A percentile compares a stretch with the other conserved stretches of the same genome.
Evolutionary conservation across 2,113 vertebrate species (phyloP).

Genomic region (Sapajus apella): DNA sequence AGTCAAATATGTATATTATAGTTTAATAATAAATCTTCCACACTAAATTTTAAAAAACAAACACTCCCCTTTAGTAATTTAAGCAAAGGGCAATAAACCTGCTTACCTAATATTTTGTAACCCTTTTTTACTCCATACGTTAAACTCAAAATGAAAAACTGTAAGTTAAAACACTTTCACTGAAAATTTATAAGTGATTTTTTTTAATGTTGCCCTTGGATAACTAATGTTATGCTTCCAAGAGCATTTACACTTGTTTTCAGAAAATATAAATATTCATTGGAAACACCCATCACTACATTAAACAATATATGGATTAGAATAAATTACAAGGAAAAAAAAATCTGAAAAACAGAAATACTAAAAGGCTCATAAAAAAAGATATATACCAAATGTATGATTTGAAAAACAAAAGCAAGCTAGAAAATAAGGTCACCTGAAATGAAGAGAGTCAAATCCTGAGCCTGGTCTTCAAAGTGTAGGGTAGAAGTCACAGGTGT

Average conservation of each 20-base stretch:
- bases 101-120: slow-evolving; percentile 51
- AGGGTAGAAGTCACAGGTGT: background rate
- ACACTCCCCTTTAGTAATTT: slow-evolving; percentile 66
- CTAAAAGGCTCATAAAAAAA: slow-evolving; percentile 25
- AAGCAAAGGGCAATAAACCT: slow-evolving; percentile 57
- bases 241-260: background rate
- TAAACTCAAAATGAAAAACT: background rate
- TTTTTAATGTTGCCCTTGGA: background rate
- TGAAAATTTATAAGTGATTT: background rate
- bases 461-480: background rate
- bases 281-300: background rate
- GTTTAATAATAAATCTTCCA: slow-evolving; percentile 67
- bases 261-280: slow-evolving; percentile 6
- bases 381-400: background rate
- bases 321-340: background rate
- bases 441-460: background rate
- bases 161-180: background rate
- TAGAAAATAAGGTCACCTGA: slow-evolving; percentile 55
- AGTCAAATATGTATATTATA: slow-evolving; percentile 53
- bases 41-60: slow-evolving; percentile 49
- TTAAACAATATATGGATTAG: background rate
- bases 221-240: background rate
- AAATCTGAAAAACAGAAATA: background rate
- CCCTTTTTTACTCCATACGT: background rate
- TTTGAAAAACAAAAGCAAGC: background rate